phyloP scores from a whole-genome alignment of 2,888 invertebrate genomes.

The Drosophila suboccidentalis region DNA sequence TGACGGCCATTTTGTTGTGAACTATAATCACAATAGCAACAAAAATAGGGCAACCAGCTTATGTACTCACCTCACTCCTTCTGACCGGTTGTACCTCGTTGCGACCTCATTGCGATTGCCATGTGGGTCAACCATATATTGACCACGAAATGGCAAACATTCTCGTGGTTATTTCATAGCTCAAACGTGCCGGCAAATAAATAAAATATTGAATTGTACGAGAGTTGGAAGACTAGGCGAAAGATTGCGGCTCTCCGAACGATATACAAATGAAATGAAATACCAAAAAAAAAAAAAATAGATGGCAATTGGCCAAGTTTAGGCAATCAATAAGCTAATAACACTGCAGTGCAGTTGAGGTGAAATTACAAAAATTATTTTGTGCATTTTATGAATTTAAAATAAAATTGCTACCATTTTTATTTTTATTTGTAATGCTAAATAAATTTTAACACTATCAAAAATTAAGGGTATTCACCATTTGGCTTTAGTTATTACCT shows the following conservation, averaged over 20 bases:
- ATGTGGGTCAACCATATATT: constrained; percentile 67
- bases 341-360: background rate
- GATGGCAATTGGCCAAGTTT: constrained; percentile 56
- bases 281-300: constrained; percentile 18
- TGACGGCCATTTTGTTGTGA: constrained; percentile 26
- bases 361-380: background rate
- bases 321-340: constrained; percentile 33
- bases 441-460: too few species aligned
- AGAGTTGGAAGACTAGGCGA: background rate
- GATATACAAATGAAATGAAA: constrained; percentile 63
- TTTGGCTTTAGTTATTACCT: background rate
- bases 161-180: constrained; percentile 65
- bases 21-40: constrained; percentile 18
- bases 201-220: constrained; percentile 61
- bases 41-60: constrained; percentile 45
- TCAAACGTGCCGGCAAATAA: constrained; percentile 66
- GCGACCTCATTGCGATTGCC: constrained; percentile 27
- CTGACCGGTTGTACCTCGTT: background rate
- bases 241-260: constrained; percentile 27
- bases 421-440: too few species aligned
- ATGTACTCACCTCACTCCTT: constrained; percentile 17
- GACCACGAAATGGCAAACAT: constrained; percentile 75
- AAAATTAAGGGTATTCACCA: constrained; percentile 20
- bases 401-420: background rate
- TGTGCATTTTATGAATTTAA: too few species aligned